Evolutionary conservation across 2,888 invertebrate species (phyloP).

Genomic region (Heliconius charithonia): DNA sequence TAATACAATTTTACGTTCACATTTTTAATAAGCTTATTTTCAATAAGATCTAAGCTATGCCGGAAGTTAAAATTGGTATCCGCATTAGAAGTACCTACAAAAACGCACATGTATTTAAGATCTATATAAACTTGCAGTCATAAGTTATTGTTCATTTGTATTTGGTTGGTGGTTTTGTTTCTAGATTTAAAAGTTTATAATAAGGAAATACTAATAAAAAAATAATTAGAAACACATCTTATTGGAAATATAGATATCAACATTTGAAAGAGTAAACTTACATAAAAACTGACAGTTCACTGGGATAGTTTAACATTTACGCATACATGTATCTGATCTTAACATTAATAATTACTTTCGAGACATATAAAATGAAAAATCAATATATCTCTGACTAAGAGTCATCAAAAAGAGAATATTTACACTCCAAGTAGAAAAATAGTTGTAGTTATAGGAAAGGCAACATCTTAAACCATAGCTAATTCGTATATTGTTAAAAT

Average conservation of each 20-base stretch:
- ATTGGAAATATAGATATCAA: constrained; percentile 3
- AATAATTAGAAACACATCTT: constrained; percentile 10
- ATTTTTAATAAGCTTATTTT: constrained; percentile 19
- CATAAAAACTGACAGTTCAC: constrained; percentile 15
- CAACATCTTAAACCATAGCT: constrained; percentile 55
- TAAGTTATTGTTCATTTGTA: constrained; percentile 14
- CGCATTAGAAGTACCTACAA: constrained; percentile 4
- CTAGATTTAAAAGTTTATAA: background rate
- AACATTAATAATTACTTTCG: constrained; percentile 26
- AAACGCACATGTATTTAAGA: constrained; percentile 5
- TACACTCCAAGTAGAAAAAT: constrained; percentile 59
- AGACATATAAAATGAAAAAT: constrained; percentile 33
- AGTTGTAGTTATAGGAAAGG: constrained; percentile 54
- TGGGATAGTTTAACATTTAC: constrained; percentile 32
- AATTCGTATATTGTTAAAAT: constrained; percentile 57
- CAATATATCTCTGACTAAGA: constrained; percentile 38
- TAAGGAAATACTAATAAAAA: constrained; percentile 7
- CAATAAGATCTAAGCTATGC: constrained; percentile 9
- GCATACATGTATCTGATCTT: background rate
- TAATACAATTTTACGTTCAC: constrained; percentile 3
- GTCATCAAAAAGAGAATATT: constrained; percentile 43
- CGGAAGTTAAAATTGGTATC: constrained; percentile 8
- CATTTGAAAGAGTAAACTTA: constrained; percentile 11
- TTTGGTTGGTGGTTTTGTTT: constrained; percentile 1
- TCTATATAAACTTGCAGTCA: constrained; percentile 9